phyloP scores from a whole-genome alignment of 2,888 invertebrate species.

The Habrosyne pyritoides region DNA sequence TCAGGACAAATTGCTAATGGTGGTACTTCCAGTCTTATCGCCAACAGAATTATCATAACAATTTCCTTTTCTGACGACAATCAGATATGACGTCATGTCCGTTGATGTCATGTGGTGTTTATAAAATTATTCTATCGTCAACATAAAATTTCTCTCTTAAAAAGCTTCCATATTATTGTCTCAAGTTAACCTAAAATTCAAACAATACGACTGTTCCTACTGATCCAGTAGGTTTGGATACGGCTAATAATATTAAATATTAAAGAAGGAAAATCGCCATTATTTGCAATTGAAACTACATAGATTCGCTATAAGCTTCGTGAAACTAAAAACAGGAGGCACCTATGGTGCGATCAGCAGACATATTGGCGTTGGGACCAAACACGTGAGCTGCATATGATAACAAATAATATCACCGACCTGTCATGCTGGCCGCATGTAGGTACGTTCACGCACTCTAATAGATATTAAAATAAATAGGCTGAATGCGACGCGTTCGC shows the following conservation, averaged over 20 bases:
- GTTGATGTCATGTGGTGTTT: background rate
- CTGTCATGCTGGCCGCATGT: constrained; percentile 51
- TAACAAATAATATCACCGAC: constrained; percentile 46
- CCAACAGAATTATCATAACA: background rate
- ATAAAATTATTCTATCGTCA: no score
- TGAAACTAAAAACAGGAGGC: background rate
- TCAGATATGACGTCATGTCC: background rate
- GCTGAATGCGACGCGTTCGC: constrained; percentile 51
- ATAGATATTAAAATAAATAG: constrained; percentile 55
- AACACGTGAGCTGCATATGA: constrained; percentile 22
- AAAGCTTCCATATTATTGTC: background rate
- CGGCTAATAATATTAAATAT: no score
- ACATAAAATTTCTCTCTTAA: no score
- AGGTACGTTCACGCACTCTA: constrained; percentile 51
- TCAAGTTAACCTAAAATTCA: background rate
- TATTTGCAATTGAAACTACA: no score
- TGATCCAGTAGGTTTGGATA: no score
- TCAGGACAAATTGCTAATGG: no score
- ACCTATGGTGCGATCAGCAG: background rate
- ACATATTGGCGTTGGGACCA: background rate
- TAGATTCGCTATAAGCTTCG: no score
- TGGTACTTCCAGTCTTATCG: background rate
- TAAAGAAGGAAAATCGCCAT: no score
- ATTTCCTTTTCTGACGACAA: background rate
- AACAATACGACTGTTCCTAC: no score